phyloP scores from a whole-genome alignment of 2,797 vertebrate species.

The Cyprinodon diabolis region DNA sequence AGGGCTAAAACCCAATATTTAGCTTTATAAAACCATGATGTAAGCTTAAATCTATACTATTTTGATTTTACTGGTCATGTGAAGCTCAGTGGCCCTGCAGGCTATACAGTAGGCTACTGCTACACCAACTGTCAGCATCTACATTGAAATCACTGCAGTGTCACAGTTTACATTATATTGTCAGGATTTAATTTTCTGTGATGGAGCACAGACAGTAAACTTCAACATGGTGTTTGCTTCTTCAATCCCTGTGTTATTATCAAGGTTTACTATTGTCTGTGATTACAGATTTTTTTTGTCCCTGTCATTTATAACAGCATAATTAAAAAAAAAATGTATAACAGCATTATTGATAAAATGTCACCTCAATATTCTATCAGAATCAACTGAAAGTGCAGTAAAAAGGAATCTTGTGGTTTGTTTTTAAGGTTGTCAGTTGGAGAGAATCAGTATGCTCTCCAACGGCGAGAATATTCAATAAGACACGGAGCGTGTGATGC shows the following conservation, averaged over 20 bases:
- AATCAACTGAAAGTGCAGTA: constrained; percentile 5
- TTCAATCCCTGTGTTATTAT: background rate
- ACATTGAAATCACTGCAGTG: constrained; percentile 33
- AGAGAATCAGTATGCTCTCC: constrained; percentile 22
- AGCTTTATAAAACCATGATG: background rate
- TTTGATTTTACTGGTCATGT: constrained; percentile 13
- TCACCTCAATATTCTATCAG: background rate
- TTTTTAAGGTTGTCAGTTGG: background rate
- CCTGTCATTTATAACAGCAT: too few relatives aligned
- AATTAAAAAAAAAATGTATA: too few relatives aligned
- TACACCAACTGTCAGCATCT: constrained; percentile 27
- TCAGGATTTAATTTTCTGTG: constrained; percentile 2
- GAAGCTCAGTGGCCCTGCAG: constrained; percentile 3
- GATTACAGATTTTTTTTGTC: background rate
- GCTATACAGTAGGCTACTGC: background rate
- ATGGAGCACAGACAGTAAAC: constrained; percentile 5
- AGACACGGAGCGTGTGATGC: constrained; percentile 24
- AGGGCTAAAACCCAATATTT: background rate
- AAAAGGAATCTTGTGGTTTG: constrained; percentile 3
- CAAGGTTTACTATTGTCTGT: background rate
- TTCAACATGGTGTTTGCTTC: background rate
- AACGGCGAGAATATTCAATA: constrained; percentile 36
- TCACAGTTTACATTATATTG: background rate
- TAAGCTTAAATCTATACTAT: constrained; percentile 25
- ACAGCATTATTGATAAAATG: background rate